Base-by-base conservation (phyloP, 35 echinoderm and acorn worm species). In the Antedon bifida region DNA sequence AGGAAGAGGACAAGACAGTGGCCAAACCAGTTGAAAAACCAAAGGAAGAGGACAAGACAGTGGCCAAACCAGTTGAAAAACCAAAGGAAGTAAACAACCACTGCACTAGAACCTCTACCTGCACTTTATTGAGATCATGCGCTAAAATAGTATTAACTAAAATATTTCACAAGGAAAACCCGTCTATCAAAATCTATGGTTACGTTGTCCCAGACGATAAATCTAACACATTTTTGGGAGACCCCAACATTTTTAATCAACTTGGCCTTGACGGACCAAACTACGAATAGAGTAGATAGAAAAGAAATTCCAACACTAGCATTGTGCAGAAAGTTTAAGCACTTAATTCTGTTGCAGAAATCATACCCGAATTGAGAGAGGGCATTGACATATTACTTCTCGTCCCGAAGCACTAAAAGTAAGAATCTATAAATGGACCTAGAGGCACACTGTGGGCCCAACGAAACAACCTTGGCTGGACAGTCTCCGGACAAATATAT, bases 301-400 rank as follows among this genome's bases (percentile, higher is more conserved):
- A 75, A 85, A 5, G 88, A 89, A 29, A 89, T 89, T 0, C 88
- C 88, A 2, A 79, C 75, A 30, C 80, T 81, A 77, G 87, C 83
- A 34, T 4, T 89, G 11, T 89, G 87, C 55, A 74, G 38, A 0
- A 28, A 34, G 0, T 89, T 78, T 35, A 74, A 8, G 0, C 82
- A 89, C 34, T 34, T 89, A 83, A 31, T 3, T 12, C 81, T 29
- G 34, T 83, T 29, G 34, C 74, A 12, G 39, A 45, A 30, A 30
- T 0, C 0, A 33, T 86, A 5, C 30, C 78, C 0, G 21, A 33
- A 73, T 9, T 5, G 3, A 86, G 46, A 64, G 74, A 79, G 13
- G 77, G 51, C 26, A 56, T 81, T 0, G 39, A 78, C 5, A 81
- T 86, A 8, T 0, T 46, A 0, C 77, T 79, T 0, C 85, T 86